Conservation (phyloP, 2,113 vertebrate species). For the Boulengerochromis microlepis region DNA sequence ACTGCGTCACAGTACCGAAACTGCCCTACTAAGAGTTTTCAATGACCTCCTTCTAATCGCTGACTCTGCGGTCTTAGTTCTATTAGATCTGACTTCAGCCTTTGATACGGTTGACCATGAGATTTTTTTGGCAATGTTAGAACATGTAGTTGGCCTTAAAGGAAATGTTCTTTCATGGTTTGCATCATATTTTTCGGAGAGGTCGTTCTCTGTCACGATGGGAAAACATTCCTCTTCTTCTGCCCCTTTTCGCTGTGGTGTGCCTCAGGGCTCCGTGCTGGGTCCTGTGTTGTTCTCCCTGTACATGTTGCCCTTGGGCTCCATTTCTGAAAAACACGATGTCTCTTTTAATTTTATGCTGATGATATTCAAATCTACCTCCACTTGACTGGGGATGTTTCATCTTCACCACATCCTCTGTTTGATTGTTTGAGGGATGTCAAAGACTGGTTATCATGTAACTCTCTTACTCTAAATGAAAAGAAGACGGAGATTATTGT, state of each 20-base stretch:
- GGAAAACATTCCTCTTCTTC: neutral
- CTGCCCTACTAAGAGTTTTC: neutral
- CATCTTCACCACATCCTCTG: neutral
- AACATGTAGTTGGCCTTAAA: neutral
- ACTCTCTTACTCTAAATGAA: neutral
- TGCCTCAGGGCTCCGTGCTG: neutral
- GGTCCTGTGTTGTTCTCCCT: neutral
- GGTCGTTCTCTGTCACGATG: neutral
- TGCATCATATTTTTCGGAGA: neutral
- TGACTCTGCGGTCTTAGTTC: neutral
- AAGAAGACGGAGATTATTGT: neutral
- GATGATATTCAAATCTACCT: neutral
- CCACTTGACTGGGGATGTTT: neutral
- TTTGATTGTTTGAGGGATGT: neutral
- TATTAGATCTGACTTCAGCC: neutral
- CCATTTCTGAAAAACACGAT: neutral
- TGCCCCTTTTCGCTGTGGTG: neutral
- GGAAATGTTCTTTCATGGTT: neutral
- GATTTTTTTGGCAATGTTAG: neutral
- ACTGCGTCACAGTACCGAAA: neutral
- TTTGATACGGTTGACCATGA: neutral
- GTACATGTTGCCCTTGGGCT: neutral
- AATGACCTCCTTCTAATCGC: neutral
- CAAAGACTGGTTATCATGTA: neutral
- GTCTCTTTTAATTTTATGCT: neutral